phyloP scores from a whole-genome alignment of 2,888 invertebrate genomes.

The Aricia artaxerxes region DNA sequence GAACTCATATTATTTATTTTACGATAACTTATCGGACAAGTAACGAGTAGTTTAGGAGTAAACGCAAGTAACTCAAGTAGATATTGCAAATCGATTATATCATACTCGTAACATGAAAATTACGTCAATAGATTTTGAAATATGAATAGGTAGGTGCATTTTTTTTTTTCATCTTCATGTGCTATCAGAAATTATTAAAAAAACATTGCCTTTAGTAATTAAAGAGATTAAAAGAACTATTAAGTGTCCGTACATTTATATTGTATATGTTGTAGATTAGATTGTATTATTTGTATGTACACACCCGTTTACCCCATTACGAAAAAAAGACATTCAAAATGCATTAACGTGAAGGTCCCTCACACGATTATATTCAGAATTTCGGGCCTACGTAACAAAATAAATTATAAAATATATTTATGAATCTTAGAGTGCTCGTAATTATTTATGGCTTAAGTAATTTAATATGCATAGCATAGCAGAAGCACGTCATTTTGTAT shows the following conservation, averaged over 20 bases:
- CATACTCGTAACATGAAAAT: not conserved
- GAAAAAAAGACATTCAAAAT: not conserved
- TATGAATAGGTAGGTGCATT: too few relatives aligned
- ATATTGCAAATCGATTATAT: not conserved
- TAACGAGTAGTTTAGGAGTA: not conserved
- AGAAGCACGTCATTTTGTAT: not conserved
- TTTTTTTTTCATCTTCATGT: too few relatives aligned
- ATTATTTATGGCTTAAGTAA: not conserved
- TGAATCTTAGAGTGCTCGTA: not conserved
- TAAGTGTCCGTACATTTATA: too few relatives aligned
- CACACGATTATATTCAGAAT: not conserved
- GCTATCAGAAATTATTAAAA: too few relatives aligned
- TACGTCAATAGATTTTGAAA: too few relatives aligned
- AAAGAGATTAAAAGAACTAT: too few relatives aligned
- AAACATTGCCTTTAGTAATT: too few relatives aligned
- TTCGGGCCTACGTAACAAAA: not conserved
- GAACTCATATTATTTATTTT: not conserved
- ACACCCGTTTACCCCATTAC: not conserved
- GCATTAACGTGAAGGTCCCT: not conserved
- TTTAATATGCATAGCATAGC: not conserved
- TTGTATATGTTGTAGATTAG: too few relatives aligned
- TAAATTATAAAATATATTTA: not conserved
- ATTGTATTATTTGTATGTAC: too few relatives aligned
- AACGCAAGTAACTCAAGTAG: not conserved
- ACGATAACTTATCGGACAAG: constrained; percentile 15